Conservation (phyloP, 2,888 invertebrate species). For the Drosophila vallismaia region DNA sequence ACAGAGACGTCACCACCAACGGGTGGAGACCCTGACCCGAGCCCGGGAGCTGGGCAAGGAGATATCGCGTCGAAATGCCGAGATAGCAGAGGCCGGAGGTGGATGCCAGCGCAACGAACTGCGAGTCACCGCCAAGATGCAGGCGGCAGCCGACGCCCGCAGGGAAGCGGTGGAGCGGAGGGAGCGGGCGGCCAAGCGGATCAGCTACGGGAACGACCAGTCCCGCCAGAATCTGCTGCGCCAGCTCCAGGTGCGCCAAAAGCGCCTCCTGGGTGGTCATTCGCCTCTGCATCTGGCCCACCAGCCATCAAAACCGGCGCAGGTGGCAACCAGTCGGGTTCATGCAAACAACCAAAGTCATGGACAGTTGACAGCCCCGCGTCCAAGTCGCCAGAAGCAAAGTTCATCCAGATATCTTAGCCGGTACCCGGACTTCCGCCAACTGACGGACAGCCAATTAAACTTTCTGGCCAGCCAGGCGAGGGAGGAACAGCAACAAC, state of each 20-base stretch:
- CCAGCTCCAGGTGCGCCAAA: conserved; percentile 36
- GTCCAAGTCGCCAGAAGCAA: not conserved
- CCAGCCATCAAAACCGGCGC: not conserved
- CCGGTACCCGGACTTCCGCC: not conserved
- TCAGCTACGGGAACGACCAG: conserved; percentile 73
- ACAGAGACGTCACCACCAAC: conserved; percentile 43
- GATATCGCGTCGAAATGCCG: conserved; percentile 69
- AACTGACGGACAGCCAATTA: conserved; percentile 8
- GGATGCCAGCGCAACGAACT: conserved; percentile 43
- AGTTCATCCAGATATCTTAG: not conserved
- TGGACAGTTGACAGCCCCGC: not conserved
- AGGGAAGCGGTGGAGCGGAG: conserved; percentile 51
- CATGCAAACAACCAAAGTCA: not conserved
- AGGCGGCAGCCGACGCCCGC: conserved; percentile 42
- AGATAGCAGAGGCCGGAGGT: conserved; percentile 40
- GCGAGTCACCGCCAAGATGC: conserved; percentile 48
- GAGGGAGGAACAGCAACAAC: conserved; percentile 11
- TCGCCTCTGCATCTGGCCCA: conserved; percentile 7
- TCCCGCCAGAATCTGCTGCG: conserved; percentile 71
- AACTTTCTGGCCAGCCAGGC: conserved; percentile 5
- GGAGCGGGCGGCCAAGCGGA: conserved; percentile 61
- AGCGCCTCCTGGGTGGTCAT: conserved; percentile 13
- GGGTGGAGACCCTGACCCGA: conserved; percentile 58
- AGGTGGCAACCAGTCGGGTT: not conserved
- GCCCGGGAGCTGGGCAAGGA: conserved; percentile 69